These are phyloP conservation scores for Liparis tanakae DNA, from an alignment of 2,797 vertebrate genomes.

Conservation along the genomic window DNA sequence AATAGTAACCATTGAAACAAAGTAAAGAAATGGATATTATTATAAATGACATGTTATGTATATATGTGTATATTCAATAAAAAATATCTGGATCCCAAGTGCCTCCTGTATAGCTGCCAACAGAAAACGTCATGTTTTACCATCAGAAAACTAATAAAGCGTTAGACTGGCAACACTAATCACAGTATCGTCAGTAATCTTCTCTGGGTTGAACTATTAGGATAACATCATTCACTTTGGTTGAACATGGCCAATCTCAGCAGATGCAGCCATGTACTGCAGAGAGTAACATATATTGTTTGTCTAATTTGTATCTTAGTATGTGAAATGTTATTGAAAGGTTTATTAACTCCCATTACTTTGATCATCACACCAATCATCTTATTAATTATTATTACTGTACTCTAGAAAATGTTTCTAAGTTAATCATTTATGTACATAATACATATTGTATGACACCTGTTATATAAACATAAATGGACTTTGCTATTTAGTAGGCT, in stretches of 20 bases:
- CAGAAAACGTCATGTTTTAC: not conserved
- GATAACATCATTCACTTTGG: not conserved
- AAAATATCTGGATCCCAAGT: constrained; percentile 6
- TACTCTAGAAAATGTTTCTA: not conserved
- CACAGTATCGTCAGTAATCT: too few species aligned
- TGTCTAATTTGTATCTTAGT: not conserved
- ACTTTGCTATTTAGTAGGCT: constrained; percentile 48
- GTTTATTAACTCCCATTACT: not conserved
- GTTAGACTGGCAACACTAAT: too few species aligned
- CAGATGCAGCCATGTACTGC: not conserved
- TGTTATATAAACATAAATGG: constrained; percentile 22
- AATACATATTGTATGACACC: constrained; percentile 33
- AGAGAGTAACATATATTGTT: not conserved
- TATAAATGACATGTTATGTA: not conserved
- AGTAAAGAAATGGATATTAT: not conserved
- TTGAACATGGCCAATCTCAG: not conserved
- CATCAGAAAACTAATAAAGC: not conserved
- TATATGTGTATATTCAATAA: constrained; percentile 19
- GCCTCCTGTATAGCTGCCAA: too few species aligned
- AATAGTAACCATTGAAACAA: not conserved
- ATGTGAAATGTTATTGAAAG: not conserved
- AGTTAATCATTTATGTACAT: constrained; percentile 21
- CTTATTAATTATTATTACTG: constrained; percentile 28
- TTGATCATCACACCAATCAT: not conserved
- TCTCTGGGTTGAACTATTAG: not conserved